Evolutionary conservation across 1,140 invertebrate species (phyloP), one percentile per base, ranked within the genome.

Genomic region (Drosophila bocki): DNA sequence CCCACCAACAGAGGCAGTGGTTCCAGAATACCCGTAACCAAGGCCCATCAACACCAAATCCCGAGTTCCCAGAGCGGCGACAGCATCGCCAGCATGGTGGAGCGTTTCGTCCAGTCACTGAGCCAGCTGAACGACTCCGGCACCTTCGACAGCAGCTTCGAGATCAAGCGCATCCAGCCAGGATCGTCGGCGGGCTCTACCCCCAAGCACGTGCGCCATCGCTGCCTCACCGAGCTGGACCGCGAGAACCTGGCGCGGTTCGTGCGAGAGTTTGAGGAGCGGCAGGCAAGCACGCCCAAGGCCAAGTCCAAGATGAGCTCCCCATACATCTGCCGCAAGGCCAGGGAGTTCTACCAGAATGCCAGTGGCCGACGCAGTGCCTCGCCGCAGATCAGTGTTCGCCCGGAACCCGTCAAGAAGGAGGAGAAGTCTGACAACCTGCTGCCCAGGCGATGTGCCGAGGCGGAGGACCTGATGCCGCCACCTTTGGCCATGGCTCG

Each of bases 141-240:
- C 48, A 85, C 76, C 72, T 92, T 93, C 44, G 92, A 93, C 53
- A 80, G 87, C 68, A 93, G 91, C 77, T 91, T 93, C 37, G 92
- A 93, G 63, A 79, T 92, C 51, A 93, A 93, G 51, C 57, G 80
- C 11, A 91, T 92, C 3, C 69, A 78, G 29, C 81, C 82, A 22
- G 51, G 44, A 17, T 33, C 65, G n/a, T 58, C 67, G 61, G 53
- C 69, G 8, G 61, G 45, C 3, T 59, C 44, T 29, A 67, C 61
- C 15, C 51, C 65, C 8, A 45, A 67, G 7, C n/a, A 64, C 26
- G 50, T 45, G 2, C 68, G 84, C 0, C 91, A 87, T 69, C 87
- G 81, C 17, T 91, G 86, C 58, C 64, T 92, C 53, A 92, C 87
- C 26, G 91, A 92, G 32, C 59, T 91, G 54, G 91, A 92, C 58